Evolutionary conservation across 2,888 invertebrate genomes (phyloP), one percentile per base, ranked within the genome.

Genomic region (Uropetala carovei): DNA sequence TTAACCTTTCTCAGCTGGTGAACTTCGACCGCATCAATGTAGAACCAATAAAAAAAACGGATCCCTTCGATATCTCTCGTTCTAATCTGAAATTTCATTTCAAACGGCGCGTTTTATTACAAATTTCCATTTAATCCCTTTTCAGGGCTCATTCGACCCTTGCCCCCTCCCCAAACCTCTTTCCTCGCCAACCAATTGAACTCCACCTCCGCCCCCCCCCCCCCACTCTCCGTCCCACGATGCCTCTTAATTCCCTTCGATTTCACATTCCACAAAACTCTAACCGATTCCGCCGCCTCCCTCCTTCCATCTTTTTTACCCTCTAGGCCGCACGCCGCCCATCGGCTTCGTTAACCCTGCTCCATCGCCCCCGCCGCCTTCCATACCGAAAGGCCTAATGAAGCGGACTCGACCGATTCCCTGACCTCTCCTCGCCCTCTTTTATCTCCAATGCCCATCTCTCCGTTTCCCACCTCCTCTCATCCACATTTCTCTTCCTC

Each of bases 371-470:
- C 57, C 22, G 10, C 8, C 16, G 84, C 84, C 85, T 82, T 82
- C 83, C 83, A 8, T 57, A 83, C 43, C 43, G 56, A 57, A 83
- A 83, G 56, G 83, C 83, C 27, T 89, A 89, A 89, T 89, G 89
- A 89, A 58, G 89, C 89, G 89, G 64, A 89, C 89, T 89, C 83
- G 83, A 83, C 83, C 56, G 57, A 83, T 83, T 83, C 83, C 58
- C 43, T 68, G 56, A 68, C 89, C 68, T 89, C 83, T 18, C 83
- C 57, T 27, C 75, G n/a, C 75, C 75, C n/a, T 57, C 68, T 89
- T 89, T 89, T 89, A 89, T 89, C 89, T 89, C 43, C 89, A 43
- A 89, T 89, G 89, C 89, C 89, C 89, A 89, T 89, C 89, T 57
- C 59, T 43, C 59, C 64, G 43, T 83, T 57, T 56, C 83, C 57